These are phyloP conservation scores for Chironomus riparius DNA, from an alignment of 2,888 invertebrate genomes.

Conservation along the genomic window DNA sequence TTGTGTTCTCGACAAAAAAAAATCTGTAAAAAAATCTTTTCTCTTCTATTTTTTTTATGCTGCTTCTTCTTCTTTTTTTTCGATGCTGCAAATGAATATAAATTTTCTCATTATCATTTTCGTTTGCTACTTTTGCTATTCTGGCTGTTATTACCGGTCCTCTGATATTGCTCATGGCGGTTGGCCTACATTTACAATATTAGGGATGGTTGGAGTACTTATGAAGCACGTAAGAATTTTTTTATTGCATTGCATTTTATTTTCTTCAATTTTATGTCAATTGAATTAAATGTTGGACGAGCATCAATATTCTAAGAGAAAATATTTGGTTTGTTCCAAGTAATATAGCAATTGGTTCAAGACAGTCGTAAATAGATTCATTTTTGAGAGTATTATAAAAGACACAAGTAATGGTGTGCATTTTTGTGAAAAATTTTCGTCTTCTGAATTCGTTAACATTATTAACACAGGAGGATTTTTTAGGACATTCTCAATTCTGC, in stretches of 20 bases:
- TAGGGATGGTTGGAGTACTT: conserved; percentile 58
- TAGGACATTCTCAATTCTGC: too few species aligned
- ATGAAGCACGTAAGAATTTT: conserved; percentile 55
- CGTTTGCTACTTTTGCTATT: neutral
- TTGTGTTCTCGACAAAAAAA: neutral
- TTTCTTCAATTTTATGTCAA: neutral
- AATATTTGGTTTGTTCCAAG: too few species aligned
- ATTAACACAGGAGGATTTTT: too few species aligned
- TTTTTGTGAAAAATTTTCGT: too few species aligned
- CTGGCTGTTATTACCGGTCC: neutral
- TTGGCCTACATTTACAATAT: neutral
- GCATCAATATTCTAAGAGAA: too few species aligned
- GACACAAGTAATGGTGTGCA: too few species aligned
- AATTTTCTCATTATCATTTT: neutral
- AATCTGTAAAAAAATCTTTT: neutral
- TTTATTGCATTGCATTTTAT: neutral
- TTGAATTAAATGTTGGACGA: neutral
- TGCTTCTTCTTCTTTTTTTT: neutral
- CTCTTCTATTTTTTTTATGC: neutral
- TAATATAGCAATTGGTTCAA: too few species aligned
- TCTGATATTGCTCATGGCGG: neutral
- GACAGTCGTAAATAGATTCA: too few species aligned
- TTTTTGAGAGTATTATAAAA: too few species aligned
- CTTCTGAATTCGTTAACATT: too few species aligned
- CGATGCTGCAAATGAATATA: neutral